phyloP scores from a whole-genome alignment of 2,888 invertebrate species.

The Acanthococcus lagerstroemiae region DNA sequence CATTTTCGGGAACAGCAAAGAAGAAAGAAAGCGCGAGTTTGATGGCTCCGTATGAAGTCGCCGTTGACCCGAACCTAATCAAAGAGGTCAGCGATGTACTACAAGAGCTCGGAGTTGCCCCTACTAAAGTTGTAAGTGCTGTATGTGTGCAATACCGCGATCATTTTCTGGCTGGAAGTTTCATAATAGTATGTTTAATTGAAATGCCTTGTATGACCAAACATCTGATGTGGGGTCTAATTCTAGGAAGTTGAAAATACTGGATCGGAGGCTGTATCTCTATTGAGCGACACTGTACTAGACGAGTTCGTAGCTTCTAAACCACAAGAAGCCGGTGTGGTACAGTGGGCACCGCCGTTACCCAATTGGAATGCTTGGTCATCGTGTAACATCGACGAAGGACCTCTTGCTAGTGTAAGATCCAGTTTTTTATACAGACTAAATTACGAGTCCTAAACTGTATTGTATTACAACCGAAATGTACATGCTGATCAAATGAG shows the following conservation, averaged over 20 bases:
- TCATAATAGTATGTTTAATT: not conserved
- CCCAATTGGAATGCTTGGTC: conserved; percentile 98
- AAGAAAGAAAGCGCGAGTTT: conserved; percentile 65
- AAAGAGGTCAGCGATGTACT: conserved; percentile 49
- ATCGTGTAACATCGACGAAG: conserved; percentile 92
- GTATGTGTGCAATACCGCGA: too few species aligned
- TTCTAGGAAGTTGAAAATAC: not conserved
- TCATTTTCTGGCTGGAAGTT: not conserved
- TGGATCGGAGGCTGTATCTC: conserved; percentile 43
- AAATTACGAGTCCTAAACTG: not conserved
- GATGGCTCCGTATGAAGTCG: conserved; percentile 68
- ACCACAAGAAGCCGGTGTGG: conserved; percentile 61
- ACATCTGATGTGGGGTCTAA: not conserved
- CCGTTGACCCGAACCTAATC: conserved; percentile 61
- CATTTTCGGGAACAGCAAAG: conserved; percentile 70
- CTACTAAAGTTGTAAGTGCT: conserved; percentile 36
- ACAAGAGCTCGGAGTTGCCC: conserved; percentile 41
- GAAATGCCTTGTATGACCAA: not conserved
- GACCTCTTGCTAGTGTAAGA: conserved; percentile 54
- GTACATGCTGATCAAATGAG: too few species aligned
- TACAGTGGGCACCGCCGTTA: conserved; percentile 93
- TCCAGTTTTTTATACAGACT: too few species aligned
- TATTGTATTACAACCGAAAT: not conserved
- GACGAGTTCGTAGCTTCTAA: conserved; percentile 57
- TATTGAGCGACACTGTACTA: conserved; percentile 48